Base-by-base conservation (phyloP, 2,888 invertebrate genomes). In the Globia sparganii region DNA sequence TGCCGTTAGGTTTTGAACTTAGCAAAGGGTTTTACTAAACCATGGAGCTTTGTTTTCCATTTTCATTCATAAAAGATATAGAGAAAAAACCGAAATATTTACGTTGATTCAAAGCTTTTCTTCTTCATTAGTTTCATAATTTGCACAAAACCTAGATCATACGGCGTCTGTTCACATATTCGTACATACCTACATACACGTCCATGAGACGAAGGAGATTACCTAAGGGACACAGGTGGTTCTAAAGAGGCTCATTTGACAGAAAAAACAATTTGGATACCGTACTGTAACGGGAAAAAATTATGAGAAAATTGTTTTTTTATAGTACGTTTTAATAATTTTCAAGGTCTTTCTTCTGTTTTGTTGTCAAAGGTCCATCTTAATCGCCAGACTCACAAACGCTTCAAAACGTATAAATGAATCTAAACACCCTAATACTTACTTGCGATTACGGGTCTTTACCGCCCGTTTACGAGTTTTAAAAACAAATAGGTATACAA, bases 141-240 rank as follows among this genome's bases (percentile, higher is more conserved):
- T 37, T 34, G 2, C 8, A 34, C 25, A n/a, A 25, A n/a, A 65
- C 15, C 25, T n/a, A 15, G 31, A 69, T 46, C 62, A 65, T 37
- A 34, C n/a, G 34, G 43, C 13, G 11, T 53, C 43, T 56, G 31
- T 49, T 31, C 37, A 58, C 21, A 77, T 11, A 58, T 31, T 49
- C 21, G 53, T 34, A 31, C 31, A n/a, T 43, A 69, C 28, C 4
- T 4, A 34, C 4, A 34, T 4, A n/a, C 40, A n/a, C 40, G 72
- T 69, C 77, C 72, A 65, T 65, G 68, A 21, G 76, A 76, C 37
- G 62, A 61, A 61, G 15, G 5, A 56, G 77, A 77, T 81, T 81
- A 81, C 37, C 59, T 34, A 43, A 72, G n/a, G 40, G 58, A 58
- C 81, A 40, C 72, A 72, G 81, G 81, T 77, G 81, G 53, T 43